Evolutionary conservation across 2,888 invertebrate genomes (phyloP).

Genomic region (Epinotia bilunana): DNA sequence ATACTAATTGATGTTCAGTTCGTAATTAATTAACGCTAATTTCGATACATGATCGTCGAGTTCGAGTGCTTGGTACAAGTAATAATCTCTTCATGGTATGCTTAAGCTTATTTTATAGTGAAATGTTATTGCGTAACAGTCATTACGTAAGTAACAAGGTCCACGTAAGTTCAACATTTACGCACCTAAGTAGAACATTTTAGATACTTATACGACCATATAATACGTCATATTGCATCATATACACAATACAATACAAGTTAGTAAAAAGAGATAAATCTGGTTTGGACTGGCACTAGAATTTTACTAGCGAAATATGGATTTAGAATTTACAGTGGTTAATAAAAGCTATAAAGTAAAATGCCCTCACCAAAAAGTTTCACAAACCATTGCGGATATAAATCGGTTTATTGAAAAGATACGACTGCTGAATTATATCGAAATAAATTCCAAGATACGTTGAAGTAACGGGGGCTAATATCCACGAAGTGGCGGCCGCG

Average conservation of each 20-base stretch:
- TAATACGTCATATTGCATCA: too few species aligned
- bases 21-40: conserved; percentile 42
- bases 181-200: not conserved
- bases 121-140: too few species aligned
- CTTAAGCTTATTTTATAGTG: not conserved
- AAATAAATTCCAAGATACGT: conserved; percentile 28
- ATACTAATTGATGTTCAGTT: conserved; percentile 33
- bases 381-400: conserved; percentile 17
- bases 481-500: conserved; percentile 54
- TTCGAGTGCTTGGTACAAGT: not conserved
- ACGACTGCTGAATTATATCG: not conserved
- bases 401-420: conserved; percentile 23
- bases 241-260: too few species aligned
- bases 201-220: not conserved
- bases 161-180: not conserved
- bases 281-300: not conserved
- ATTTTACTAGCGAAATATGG: not conserved
- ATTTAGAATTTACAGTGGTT: not conserved
- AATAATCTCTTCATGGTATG: not conserved
- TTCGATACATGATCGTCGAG: conserved; percentile 26
- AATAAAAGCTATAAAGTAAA: not conserved
- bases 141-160: not conserved
- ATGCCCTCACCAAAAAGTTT: not conserved
- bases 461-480: conserved; percentile 52
- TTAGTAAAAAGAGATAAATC: not conserved